A percentile compares a stretch with the other conserved stretches of the same genome.
Conservation (phyloP, 2,797 vertebrate species). For the Enteromius paludinosus region DNA sequence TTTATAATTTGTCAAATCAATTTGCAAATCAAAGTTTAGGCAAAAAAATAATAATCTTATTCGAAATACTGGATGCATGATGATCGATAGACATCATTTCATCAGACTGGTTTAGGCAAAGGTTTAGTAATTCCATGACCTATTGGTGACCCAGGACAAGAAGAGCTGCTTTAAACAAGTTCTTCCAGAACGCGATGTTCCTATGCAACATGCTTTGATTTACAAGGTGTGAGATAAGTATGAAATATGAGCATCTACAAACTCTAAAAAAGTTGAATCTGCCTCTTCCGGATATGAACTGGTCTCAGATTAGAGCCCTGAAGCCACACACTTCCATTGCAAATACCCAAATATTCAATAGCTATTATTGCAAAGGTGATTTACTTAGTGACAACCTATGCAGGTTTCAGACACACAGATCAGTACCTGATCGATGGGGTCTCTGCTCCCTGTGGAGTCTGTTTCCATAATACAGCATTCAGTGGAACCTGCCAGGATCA, state of each 20-base stretch:
- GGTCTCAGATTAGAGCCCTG: background rate
- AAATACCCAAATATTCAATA: background rate
- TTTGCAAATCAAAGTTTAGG: background rate
- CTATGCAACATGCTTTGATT: background rate
- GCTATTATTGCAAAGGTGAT: background rate
- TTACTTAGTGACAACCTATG: background rate
- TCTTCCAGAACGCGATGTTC: background rate
- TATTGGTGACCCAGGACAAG: background rate
- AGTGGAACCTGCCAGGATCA: slow-evolving; percentile 1
- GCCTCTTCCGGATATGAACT: background rate
- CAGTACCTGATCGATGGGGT: background rate
- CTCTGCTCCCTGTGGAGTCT: background rate
- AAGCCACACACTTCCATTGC: background rate
- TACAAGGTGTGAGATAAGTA: background rate
- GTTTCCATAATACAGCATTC: background rate
- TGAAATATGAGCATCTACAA: background rate
- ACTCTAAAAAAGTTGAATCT: background rate
- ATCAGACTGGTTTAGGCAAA: background rate
- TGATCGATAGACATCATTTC: background rate
- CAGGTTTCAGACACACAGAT: background rate
- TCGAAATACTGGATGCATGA: background rate
- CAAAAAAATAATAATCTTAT: background rate
- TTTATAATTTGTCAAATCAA: slow-evolving; percentile 3
- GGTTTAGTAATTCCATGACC: background rate
- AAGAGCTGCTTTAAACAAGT: slow-evolving; percentile 14